A percentile compares a stretch with the other conserved stretches of the same genome.
phyloP scores from a whole-genome alignment of 1,140 invertebrate genomes.

The Drosophila sp. region DNA sequence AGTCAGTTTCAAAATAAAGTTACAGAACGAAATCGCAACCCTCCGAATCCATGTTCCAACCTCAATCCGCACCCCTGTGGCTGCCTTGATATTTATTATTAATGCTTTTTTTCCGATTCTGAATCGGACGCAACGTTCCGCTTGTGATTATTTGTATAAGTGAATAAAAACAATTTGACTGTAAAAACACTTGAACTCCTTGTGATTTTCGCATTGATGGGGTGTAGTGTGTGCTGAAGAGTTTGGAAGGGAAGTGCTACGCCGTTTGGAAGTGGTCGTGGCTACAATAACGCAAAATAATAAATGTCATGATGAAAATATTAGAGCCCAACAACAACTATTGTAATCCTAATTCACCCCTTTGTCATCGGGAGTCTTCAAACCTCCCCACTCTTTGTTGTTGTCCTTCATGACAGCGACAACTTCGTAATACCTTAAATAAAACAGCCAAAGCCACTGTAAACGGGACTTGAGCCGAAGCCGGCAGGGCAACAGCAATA shows the following conservation, averaged over 20 bases:
- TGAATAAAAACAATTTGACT: constrained; percentile 81
- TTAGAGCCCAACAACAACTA: constrained; percentile 59
- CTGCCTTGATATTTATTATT: constrained; percentile 39
- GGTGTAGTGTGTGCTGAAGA: constrained; percentile 13
- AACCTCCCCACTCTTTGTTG: constrained; percentile 1
- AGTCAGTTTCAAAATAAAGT: constrained; percentile 8
- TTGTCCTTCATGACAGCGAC: constrained; percentile 18
- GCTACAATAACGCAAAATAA: constrained; percentile 58
- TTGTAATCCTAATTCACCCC: constrained; percentile 66
- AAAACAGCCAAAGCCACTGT: constrained; percentile 6
- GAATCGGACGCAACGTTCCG: constrained; percentile 29
- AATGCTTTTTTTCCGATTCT: constrained; percentile 46
- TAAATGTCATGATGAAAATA: constrained; percentile 72
- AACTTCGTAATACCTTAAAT: constrained; percentile 14
- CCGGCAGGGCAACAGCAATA: constrained; percentile 36
- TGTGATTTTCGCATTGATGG: constrained; percentile 61
- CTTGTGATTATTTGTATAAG: constrained; percentile 71
- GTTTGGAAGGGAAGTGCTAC: constrained; percentile 28
- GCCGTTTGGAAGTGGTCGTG: constrained; percentile 22
- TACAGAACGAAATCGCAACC: constrained; percentile 44
- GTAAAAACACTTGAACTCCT: constrained; percentile 78
- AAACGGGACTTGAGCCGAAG: not conserved
- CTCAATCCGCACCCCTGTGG: constrained; percentile 38
- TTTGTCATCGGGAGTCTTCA: constrained; percentile 40
- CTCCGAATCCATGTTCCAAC: constrained; percentile 21